A percentile compares a stretch with the other conserved stretches of the same genome.
These are phyloP conservation scores for Pandion haliaetus DNA, from an alignment of 2,113 vertebrate genomes.

Conservation along the genomic window DNA sequence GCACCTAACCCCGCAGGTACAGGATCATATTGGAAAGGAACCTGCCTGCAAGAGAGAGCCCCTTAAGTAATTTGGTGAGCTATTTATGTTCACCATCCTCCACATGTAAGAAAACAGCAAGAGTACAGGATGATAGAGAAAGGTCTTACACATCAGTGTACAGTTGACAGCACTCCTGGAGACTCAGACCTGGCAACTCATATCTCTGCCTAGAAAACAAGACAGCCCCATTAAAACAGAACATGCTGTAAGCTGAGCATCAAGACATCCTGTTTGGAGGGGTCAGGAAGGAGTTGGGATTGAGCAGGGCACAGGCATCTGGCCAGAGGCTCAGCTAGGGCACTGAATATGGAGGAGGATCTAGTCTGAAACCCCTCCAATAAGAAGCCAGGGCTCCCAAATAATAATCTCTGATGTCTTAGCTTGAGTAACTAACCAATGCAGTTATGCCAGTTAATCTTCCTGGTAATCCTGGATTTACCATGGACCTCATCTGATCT, in stretches of 20 bases:
- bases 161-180: not conserved
- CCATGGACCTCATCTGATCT: not conserved
- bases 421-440: not conserved
- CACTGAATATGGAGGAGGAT: not conserved
- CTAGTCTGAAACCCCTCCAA: not conserved
- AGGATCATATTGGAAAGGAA: not conserved
- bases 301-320: not conserved
- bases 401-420: not conserved
- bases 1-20: not conserved
- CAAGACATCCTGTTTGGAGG: not conserved
- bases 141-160: not conserved
- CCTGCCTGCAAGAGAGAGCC: not conserved
- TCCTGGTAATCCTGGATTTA: not conserved
- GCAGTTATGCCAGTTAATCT: not conserved
- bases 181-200: not conserved
- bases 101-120: not conserved
- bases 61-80: not conserved
- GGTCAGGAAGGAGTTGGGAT: not conserved
- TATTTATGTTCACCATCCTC: not conserved
- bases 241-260: rapidly evolving
- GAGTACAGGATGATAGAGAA: not conserved
- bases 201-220: not conserved
- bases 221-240: not conserved
- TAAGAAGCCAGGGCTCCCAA: not conserved
- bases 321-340: not conserved